phyloP scores from a whole-genome alignment of 2,113 vertebrate genomes.

The Cinclus cinclus region DNA sequence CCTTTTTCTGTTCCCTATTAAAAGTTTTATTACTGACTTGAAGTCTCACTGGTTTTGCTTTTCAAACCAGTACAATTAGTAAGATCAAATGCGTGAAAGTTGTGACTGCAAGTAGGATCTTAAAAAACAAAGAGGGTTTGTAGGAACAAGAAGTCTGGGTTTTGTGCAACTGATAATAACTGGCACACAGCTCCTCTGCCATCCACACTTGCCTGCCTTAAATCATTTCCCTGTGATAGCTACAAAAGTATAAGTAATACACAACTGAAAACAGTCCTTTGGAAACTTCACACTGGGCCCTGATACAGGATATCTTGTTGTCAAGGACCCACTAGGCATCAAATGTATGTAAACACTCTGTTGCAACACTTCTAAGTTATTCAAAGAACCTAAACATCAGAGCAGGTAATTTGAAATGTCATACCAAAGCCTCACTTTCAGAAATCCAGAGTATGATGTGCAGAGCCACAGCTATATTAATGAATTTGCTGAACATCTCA shows the following conservation, averaged over 20 bases:
- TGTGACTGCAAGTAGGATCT: neutral
- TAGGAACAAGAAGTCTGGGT: neutral
- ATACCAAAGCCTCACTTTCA: neutral
- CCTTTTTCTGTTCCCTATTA: no score
- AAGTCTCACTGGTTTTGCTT: no score
- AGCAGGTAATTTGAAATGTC: neutral
- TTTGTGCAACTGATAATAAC: neutral
- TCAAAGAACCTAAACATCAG: neutral
- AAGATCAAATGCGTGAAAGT: neutral
- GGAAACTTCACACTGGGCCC: neutral
- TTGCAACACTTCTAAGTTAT: neutral
- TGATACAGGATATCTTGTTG: neutral
- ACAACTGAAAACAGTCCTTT: neutral
- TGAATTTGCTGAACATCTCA: neutral
- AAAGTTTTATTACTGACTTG: no score
- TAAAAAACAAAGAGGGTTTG: neutral
- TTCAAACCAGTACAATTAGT: no score
- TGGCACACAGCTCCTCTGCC: neutral
- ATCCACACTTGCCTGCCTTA: neutral
- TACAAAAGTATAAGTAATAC: neutral
- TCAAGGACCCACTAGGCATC: neutral
- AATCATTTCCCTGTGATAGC: neutral
- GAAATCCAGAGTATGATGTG: neutral
- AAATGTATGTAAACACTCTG: neutral
- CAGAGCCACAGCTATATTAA: neutral